A percentile compares a stretch with the other conserved stretches of the same genome.
Evolutionary conservation across 2,113 vertebrate species (phyloP).

Genomic region (Channa argus): DNA sequence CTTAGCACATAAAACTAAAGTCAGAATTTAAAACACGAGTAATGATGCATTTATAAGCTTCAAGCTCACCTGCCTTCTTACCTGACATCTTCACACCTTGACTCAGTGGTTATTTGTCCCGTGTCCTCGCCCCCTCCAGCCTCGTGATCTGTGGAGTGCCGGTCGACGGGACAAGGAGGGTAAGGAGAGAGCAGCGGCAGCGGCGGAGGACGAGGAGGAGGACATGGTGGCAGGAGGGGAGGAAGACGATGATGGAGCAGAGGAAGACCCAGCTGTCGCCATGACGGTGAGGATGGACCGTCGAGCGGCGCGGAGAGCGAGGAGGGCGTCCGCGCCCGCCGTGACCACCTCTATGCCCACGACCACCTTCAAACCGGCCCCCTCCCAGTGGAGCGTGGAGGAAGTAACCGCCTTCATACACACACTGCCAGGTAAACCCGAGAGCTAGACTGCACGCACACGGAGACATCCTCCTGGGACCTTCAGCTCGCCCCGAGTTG

Average conservation of each 20-base stretch:
- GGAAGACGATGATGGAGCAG: conserved; percentile 70
- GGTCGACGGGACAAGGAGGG: conserved; percentile 83
- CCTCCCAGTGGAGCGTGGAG: conserved; percentile 94
- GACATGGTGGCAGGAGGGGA: conserved; percentile 58
- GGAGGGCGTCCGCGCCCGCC: conserved; percentile 85
- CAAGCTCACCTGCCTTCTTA: too few relatives aligned
- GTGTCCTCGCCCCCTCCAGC: conserved; percentile 40
- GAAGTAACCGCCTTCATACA: conserved; percentile 95
- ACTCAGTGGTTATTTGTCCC: too few relatives aligned
- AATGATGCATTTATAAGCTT: too few relatives aligned
- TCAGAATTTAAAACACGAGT: too few relatives aligned
- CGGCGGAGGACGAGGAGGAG: conserved; percentile 73
- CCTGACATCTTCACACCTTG: too few relatives aligned
- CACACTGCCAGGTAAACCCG: conserved; percentile 88
- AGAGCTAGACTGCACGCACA: not conserved
- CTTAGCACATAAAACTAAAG: too few relatives aligned
- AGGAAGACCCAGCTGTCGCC: conserved; percentile 85
- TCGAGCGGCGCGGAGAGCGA: conserved; percentile 75
- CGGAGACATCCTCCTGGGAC: not conserved
- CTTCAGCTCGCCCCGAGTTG: too few relatives aligned
- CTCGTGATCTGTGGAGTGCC: conserved; percentile 80
- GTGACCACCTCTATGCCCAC: conserved; percentile 86
- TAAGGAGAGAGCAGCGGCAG: conserved; percentile 61
- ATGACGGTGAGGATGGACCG: conserved; percentile 88
- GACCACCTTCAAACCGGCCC: conserved; percentile 84